Percentiles rank a stretch among this genome's conserved stretches.
Conservation (phyloP, 2,888 invertebrate genomes). For the Dendrolimus pini region DNA sequence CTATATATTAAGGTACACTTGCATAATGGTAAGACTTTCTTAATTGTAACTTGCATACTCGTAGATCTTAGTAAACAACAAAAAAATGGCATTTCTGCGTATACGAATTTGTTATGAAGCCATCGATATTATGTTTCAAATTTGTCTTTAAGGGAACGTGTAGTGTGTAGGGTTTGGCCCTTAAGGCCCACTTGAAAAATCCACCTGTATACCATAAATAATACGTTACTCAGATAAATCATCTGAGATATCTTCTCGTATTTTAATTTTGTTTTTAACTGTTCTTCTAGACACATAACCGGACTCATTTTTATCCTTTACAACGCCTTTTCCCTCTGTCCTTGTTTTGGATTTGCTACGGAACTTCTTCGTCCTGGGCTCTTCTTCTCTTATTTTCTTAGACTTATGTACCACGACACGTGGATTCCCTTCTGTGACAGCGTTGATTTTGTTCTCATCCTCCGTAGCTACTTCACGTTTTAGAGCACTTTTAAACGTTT, state of each 20-base stretch:
- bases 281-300: constrained; percentile 31
- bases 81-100: no score
- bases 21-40: no score
- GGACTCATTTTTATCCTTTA: constrained; percentile 52
- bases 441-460: constrained; percentile 28
- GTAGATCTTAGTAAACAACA: no score
- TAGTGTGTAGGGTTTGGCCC: no score
- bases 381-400: constrained; percentile 35
- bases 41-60: no score
- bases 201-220: no score
- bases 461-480: constrained; percentile 42
- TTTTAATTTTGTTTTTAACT: constrained; percentile 52
- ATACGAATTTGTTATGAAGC: no score
- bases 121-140: no score
- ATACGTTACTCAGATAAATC: constrained; percentile 45
- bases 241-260: constrained; percentile 56
- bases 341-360: constrained; percentile 33
- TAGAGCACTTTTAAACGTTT: constrained; percentile 62
- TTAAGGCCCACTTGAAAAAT: no score
- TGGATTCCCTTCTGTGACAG: constrained; percentile 21
- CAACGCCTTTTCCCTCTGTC: constrained; percentile 46
- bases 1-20: no score
- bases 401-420: constrained; percentile 19
- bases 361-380: constrained; percentile 33
- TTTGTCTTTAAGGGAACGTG: no score